Percentiles rank a stretch among this genome's conserved stretches.
Evolutionary conservation across 2,113 vertebrate genomes (phyloP).

Genomic region (Hystrix brachyura): DNA sequence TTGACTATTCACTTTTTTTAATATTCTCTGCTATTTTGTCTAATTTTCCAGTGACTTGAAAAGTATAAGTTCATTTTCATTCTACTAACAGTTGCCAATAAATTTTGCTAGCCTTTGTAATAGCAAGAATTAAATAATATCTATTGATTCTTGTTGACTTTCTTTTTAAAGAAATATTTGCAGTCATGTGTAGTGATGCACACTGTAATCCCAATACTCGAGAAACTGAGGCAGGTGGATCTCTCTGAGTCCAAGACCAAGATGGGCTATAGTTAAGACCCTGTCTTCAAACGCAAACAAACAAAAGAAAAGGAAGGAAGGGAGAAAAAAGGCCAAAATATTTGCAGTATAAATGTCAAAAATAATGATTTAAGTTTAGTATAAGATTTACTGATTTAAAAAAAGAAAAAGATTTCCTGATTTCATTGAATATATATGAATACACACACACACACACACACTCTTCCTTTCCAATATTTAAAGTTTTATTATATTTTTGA

Average conservation of each 20-base stretch:
- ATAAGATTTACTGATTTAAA: background rate
- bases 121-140: conserved; percentile 34
- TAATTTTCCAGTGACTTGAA: conserved; percentile 3
- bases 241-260: background rate
- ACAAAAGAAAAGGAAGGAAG: background rate
- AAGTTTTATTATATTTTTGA: background rate
- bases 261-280: background rate
- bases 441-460: background rate
- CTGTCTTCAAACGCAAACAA: background rate
- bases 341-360: background rate
- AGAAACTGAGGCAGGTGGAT: background rate
- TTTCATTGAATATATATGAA: background rate
- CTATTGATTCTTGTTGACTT: background rate
- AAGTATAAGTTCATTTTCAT: conserved; percentile 28
- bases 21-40: background rate
- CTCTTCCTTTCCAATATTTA: background rate
- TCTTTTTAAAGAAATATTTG: background rate
- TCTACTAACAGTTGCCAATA: background rate
- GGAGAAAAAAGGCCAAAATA: background rate
- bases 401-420: background rate
- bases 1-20: background rate
- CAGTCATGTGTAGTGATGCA: background rate
- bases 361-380: background rate
- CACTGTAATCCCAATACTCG: background rate
- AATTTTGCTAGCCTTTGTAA: background rate